phyloP scores from a whole-genome alignment of 2,888 invertebrate species.

The Tetranychus piercei region DNA sequence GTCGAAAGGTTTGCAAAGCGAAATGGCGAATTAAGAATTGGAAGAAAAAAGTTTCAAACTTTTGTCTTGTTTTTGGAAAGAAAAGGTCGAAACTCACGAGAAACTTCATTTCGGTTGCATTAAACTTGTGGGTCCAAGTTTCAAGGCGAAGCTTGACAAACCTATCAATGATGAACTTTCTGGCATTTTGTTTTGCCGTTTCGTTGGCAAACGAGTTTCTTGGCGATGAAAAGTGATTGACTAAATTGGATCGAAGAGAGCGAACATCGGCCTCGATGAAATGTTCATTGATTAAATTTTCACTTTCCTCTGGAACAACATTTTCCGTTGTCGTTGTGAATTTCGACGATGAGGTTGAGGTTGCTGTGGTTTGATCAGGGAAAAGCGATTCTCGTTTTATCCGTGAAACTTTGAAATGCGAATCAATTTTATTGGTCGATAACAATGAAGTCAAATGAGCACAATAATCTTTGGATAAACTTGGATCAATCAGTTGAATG shows the following conservation, averaged over 20 bases:
- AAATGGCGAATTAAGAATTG: too few species aligned
- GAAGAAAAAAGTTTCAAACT: too few species aligned
- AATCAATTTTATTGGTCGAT: too few species aligned
- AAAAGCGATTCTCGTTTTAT: not conserved
- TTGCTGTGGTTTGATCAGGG: not conserved
- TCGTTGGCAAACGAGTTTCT: constrained; percentile 5
- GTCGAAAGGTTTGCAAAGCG: too few species aligned
- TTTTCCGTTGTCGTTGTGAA: not conserved
- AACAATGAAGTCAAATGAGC: too few species aligned
- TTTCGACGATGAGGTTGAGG: not conserved
- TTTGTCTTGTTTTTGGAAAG: too few species aligned
- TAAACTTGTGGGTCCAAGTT: not conserved
- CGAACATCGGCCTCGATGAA: not conserved
- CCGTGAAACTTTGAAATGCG: not conserved
- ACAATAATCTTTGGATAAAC: too few species aligned
- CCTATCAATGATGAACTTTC: not conserved
- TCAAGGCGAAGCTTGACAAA: constrained; percentile 7
- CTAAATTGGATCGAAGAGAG: not conserved
- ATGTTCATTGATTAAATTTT: not conserved
- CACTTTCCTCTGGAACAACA: not conserved
- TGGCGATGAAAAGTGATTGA: not conserved
- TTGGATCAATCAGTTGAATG: too few species aligned
- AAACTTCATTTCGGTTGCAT: constrained; percentile 7
- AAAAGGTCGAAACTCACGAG: not conserved
- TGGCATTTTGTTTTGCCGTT: not conserved